Conservation (phyloP, 2,113 vertebrate species). For the Nerophis ophidion region DNA sequence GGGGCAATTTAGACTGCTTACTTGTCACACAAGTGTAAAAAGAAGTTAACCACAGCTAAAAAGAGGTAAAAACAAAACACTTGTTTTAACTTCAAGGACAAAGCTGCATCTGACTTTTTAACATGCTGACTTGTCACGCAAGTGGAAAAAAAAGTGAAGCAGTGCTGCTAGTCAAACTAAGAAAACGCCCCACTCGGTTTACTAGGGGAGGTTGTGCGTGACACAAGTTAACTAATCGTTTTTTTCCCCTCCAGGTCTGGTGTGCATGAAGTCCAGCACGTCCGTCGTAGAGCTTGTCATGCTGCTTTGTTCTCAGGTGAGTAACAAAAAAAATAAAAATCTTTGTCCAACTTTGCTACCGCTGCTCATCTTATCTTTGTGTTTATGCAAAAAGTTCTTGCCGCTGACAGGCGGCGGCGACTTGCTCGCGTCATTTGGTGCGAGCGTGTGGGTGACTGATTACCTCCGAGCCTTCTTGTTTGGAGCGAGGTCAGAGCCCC, state of each 20-base stretch:
- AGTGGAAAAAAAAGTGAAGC: too few relatives aligned
- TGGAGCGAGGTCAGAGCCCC: constrained; percentile 66
- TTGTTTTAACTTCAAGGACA: too few relatives aligned
- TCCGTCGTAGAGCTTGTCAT: constrained; percentile 97
- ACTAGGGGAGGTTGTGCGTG: neutral
- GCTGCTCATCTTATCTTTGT: neutral
- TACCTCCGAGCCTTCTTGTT: constrained; percentile 61
- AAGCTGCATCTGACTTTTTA: too few relatives aligned
- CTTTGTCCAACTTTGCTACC: neutral
- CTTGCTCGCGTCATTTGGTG: constrained; percentile 31
- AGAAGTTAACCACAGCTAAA: too few relatives aligned
- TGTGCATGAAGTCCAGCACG: constrained; percentile 98
- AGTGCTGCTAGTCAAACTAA: too few relatives aligned
- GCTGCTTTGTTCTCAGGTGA: constrained; percentile 97
- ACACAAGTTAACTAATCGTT: neutral
- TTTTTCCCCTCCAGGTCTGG: constrained; percentile 75
- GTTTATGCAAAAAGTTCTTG: constrained; percentile 4
- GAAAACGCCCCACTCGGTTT: too few relatives aligned
- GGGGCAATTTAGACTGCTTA: too few relatives aligned
- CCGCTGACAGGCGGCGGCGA: constrained; percentile 12
- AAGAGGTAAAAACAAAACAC: too few relatives aligned
- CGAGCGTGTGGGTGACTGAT: constrained; percentile 62
- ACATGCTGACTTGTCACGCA: too few relatives aligned
- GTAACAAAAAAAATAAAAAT: neutral
- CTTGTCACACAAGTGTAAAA: too few relatives aligned